These are phyloP conservation scores for Eupsittula cactorum DNA, from an alignment of 2,113 vertebrate species.

Conservation along the genomic window DNA sequence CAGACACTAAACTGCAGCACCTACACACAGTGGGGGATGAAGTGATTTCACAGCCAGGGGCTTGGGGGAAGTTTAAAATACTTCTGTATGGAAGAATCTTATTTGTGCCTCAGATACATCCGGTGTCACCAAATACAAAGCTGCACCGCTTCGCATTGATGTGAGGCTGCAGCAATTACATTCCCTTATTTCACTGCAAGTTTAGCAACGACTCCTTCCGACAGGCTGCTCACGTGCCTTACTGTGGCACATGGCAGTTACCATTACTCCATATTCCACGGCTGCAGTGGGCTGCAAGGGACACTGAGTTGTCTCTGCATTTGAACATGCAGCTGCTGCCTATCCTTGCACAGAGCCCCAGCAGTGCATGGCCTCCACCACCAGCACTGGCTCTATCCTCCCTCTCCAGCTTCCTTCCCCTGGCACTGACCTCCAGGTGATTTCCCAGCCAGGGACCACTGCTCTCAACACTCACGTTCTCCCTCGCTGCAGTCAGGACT, in stretches of 20 bases:
- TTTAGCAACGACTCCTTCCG: neutral
- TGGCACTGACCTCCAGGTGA: fast-evolving
- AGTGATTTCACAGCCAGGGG: neutral
- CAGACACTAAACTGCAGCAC: neutral
- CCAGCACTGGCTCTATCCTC: neutral
- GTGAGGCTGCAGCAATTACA: neutral
- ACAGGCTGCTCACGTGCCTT: neutral
- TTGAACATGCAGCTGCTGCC: neutral
- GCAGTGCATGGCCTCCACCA: fast-evolving
- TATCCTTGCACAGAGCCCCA: fast-evolving
- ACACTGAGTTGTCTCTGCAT: neutral
- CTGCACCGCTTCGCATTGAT: neutral
- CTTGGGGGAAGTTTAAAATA: neutral
- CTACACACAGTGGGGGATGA: fast-evolving
- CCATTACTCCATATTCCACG: neutral
- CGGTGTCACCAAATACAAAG: neutral
- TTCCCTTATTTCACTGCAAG: neutral
- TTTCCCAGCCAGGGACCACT: neutral
- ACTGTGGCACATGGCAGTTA: fast-evolving
- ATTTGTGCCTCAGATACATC: neutral
- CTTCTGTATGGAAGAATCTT: neutral
- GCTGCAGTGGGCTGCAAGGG: neutral
- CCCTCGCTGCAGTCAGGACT: neutral
- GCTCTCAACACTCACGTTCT: fast-evolving
- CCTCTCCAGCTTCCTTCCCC: neutral